Percentiles rank a stretch among this genome's conserved stretches.
Conservation (phyloP, 2,113 vertebrate genomes). For the Budorcas taxicolor region DNA sequence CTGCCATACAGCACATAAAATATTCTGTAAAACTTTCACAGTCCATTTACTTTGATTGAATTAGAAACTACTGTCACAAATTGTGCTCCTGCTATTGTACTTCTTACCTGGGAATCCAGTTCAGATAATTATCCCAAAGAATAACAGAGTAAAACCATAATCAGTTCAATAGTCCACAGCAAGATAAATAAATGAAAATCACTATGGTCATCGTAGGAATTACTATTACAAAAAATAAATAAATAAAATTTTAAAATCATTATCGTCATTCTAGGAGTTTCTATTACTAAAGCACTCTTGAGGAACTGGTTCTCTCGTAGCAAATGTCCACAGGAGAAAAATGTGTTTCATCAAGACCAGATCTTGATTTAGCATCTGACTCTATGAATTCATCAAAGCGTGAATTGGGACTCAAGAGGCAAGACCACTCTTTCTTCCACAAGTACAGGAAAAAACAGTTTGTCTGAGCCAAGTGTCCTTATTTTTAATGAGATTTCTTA, state of each 20-base stretch:
- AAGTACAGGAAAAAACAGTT: background rate
- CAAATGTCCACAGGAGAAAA: background rate
- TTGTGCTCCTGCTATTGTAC: background rate
- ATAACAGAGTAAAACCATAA: background rate
- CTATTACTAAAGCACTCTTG: background rate
- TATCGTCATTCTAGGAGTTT: background rate
- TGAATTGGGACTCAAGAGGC: background rate
- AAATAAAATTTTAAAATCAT: background rate
- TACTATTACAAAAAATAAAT: background rate
- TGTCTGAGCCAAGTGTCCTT: background rate
- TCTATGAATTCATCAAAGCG: background rate
- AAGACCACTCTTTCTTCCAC: background rate
- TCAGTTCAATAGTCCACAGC: background rate
- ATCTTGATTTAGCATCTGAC: background rate
- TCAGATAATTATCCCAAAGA: background rate
- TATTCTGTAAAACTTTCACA: background rate
- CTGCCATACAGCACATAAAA: background rate
- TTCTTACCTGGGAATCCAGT: background rate
- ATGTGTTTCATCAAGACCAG: background rate
- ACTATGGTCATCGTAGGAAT: background rate
- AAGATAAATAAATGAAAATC: background rate
- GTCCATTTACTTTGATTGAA: conserved; percentile 18
- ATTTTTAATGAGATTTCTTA: background rate
- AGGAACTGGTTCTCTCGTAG: background rate
- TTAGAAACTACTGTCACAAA: conserved; percentile 24